These are phyloP conservation scores for Cotesia glomerata DNA, from an alignment of 1,140 invertebrate genomes.

Conservation along the genomic window DNA sequence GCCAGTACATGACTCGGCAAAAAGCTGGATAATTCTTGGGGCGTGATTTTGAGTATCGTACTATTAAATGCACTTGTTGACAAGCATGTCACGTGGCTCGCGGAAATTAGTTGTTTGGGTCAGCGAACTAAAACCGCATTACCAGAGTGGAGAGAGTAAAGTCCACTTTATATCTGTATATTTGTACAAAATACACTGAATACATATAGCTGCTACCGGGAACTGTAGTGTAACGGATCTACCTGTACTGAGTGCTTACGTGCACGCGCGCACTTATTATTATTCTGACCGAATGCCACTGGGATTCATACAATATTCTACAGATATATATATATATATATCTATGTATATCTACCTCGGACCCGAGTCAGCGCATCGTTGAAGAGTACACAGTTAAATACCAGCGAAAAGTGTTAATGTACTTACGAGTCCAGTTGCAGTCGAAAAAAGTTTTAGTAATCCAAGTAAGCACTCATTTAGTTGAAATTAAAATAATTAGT, in stretches of 20 bases:
- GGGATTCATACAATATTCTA: neutral
- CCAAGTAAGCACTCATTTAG: no score
- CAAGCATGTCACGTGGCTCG: conserved; percentile 31
- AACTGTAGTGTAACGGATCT: conserved; percentile 34
- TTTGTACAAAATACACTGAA: neutral
- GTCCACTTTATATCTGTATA: neutral
- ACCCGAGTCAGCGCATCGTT: neutral
- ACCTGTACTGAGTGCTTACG: conserved; percentile 20
- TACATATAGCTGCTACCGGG: neutral
- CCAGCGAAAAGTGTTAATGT: no score
- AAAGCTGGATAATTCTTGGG: neutral
- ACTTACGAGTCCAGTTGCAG: no score
- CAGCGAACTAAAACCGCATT: conserved; percentile 36
- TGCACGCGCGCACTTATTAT: conserved; percentile 31
- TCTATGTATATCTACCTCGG: neutral
- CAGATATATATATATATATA: neutral
- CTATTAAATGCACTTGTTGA: conserved; percentile 27
- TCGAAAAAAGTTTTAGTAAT: no score
- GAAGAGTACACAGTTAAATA: neutral
- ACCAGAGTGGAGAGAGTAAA: conserved; percentile 10
- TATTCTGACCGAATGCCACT: conserved; percentile 28
- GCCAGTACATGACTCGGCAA: neutral
- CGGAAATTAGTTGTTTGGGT: conserved; percentile 31
- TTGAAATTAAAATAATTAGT: no score
- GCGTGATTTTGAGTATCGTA: conserved; percentile 14